Evolutionary conservation across 2,113 vertebrate species (phyloP), one percentile per base, ranked within the genome.

Genomic region (Mustela nigripes): DNA sequence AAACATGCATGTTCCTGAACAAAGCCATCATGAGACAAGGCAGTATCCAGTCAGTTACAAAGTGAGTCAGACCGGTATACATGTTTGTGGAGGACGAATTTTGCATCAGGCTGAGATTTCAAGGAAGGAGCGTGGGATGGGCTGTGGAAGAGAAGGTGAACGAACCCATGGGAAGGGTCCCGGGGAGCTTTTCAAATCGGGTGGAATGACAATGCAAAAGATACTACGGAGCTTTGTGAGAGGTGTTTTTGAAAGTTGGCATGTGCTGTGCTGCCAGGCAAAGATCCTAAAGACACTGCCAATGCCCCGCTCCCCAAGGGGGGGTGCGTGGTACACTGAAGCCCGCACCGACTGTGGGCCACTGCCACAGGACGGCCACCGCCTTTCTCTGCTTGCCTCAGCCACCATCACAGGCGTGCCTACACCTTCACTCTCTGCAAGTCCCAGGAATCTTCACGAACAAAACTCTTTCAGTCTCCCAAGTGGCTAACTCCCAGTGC

Each of bases 301-400:
- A 58, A 28, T 1, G 15, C 28, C 50, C 76, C 63, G n/a, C 36
- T 42, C 71, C 50, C 78, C 42, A 26, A 50, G 33, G 80, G 73
- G 69, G 10, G 33, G 69, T 10, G 56, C 5, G 0, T 1, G 12
- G n/a, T 6, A 4, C 4, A 0, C 42, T 15, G 80, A 73, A 39
- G 73, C 22, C 63, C 48, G 33, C 89, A 56, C 53, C 9, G 1
- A 21, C 1, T 2, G 4, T 0, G 7, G 0, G 0, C 19, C 76
- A 9, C 48, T 18, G 31, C 53, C 28, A 65, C 33, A 48, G 58
- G 12, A 50, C 7, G 24, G 7, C 33, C 12, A 1, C 31, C 0
- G 5, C 48, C n/a, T 16, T 6, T 39, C 48, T 11, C 8, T 11
- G 11, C 9, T 33, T 33, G 89, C 76, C 88, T 74, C 24, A 7